A percentile compares a stretch with the other conserved stretches of the same genome.
These are phyloP conservation scores for Batillaria attramentaria DNA, from an alignment of 1,140 invertebrate species.

Conservation along the genomic window DNA sequence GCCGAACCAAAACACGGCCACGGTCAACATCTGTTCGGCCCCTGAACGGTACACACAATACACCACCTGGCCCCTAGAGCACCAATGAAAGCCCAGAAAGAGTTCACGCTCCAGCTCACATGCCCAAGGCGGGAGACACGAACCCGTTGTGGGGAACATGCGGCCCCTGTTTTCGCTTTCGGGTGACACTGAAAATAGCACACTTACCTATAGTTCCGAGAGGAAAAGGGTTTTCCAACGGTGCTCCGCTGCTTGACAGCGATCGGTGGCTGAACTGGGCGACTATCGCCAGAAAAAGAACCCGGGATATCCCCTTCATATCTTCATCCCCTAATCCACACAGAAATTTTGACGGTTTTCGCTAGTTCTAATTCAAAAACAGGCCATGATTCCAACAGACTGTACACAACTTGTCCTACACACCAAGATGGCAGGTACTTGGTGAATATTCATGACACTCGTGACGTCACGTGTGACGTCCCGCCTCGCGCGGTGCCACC, in stretches of 20 bases:
- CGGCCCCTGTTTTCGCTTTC: neutral
- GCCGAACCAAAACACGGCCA: too few species aligned
- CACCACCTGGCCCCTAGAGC: neutral
- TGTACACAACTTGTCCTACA: conserved; percentile 6
- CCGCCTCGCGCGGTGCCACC: neutral
- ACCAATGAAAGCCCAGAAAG: neutral
- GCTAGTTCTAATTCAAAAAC: conserved; percentile 4
- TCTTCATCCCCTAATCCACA: conserved; percentile 29
- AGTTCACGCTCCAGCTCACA: neutral
- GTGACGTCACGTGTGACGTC: conserved; percentile 32
- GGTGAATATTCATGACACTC: conserved; percentile 29
- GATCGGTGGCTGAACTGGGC: conserved; percentile 8
- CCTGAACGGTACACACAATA: neutral
- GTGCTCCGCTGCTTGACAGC: conserved; percentile 9
- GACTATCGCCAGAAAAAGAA: conserved; percentile 16
- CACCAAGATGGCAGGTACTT: conserved; percentile 31
- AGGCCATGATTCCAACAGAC: conserved; percentile 21
- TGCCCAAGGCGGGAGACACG: neutral
- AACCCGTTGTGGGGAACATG: neutral
- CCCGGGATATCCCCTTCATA: conserved; percentile 23
- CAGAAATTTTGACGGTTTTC: neutral
- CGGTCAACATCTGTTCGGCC: conserved; percentile 7
- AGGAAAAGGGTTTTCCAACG: conserved; percentile 32
- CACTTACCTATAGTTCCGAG: conserved; percentile 31
- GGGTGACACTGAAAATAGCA: conserved; percentile 10